Base-by-base conservation (phyloP, 2,113 vertebrate species). In the Bucco capensis region DNA sequence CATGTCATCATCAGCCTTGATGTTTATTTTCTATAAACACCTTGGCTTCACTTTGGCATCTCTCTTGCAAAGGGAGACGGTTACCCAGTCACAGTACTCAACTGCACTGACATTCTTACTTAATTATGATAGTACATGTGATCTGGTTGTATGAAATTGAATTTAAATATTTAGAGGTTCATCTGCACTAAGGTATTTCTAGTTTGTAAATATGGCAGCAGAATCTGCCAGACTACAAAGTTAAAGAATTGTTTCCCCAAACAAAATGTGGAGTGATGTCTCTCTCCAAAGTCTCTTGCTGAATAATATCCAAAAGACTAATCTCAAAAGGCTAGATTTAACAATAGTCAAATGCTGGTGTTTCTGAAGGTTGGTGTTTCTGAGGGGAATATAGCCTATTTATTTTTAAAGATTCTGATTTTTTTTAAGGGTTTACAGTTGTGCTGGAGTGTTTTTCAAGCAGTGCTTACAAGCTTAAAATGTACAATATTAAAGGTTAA, bases 101-200 rank as follows among this genome's bases (percentile, higher is more conserved):
- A 62, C 57, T 96, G 87, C 93, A 85, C 56, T 96, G 96, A 97
- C 96, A 97, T 96, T 82, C 94, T 95, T 94, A 78, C 94, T 97
- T 96, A 97, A 96, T 97, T 97, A 97, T 92, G 95, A 93, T 94
- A 96, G 93, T 93, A 95, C 93, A 96, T 96, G 94, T 94, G 95
- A 96, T 96, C 92, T 87, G 85, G 79, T 97, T 95, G 86, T 97
- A 96, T 97, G 96, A 96, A 96, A 96, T 92, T 90, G 95, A 92
- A 94, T 97, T 97, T 97, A 97, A 97, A 96, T 97, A 96, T 97
- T 97, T 97, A 97, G 90, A 96, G 66, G 92, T 95, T 96, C 87
- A 95, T 92, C 94, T 91, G 84, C 77, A 62, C 88, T 71, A 53
- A 96, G 94, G 91, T 94, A 94, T 97, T 95, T 93, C 90, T 71